These are phyloP conservation scores for Phrixothrix hirtus DNA, from an alignment of 2,888 invertebrate genomes.

Conservation along the genomic window DNA sequence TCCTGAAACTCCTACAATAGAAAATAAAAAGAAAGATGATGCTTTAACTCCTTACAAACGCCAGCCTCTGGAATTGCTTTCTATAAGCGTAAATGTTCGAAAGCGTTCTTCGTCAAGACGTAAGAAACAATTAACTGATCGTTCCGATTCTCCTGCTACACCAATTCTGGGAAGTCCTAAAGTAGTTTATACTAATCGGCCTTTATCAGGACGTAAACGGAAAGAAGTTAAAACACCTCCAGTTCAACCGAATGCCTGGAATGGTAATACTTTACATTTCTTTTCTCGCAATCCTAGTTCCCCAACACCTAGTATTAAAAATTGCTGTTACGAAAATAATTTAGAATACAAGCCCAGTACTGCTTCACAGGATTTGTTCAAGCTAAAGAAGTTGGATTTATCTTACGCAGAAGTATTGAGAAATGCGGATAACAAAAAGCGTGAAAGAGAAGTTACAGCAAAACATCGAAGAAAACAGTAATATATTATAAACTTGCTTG, in stretches of 20 bases:
- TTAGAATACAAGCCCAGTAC: constrained; percentile 67
- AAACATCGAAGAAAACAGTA: constrained; percentile 21
- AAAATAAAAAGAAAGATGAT: constrained; percentile 55
- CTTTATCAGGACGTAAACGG: constrained; percentile 50
- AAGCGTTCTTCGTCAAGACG: constrained; percentile 70
- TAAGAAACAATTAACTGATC: constrained; percentile 66
- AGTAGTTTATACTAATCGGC: constrained; percentile 63
- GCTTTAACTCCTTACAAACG: constrained; percentile 69
- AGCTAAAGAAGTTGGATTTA: constrained; percentile 77
- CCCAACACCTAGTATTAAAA: constrained; percentile 59
- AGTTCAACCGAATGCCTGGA: constrained; percentile 61
- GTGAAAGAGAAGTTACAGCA: constrained; percentile 11
- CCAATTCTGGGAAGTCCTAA: constrained; percentile 64
- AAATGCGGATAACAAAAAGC: constrained; percentile 63
- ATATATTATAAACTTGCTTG: background rate
- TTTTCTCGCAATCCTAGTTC: constrained; percentile 60
- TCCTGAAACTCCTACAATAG: constrained; percentile 47
- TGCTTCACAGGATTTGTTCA: constrained; percentile 82
- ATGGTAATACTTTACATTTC: constrained; percentile 72
- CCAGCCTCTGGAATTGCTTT: constrained; percentile 75
- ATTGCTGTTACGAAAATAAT: constrained; percentile 45
- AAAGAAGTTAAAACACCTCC: constrained; percentile 61
- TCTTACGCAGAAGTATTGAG: constrained; percentile 85
- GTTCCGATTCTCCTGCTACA: constrained; percentile 71
- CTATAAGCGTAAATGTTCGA: constrained; percentile 67